These are phyloP conservation scores for Pedicia rivosa DNA, from an alignment of 2,888 invertebrate genomes.

Conservation along the genomic window DNA sequence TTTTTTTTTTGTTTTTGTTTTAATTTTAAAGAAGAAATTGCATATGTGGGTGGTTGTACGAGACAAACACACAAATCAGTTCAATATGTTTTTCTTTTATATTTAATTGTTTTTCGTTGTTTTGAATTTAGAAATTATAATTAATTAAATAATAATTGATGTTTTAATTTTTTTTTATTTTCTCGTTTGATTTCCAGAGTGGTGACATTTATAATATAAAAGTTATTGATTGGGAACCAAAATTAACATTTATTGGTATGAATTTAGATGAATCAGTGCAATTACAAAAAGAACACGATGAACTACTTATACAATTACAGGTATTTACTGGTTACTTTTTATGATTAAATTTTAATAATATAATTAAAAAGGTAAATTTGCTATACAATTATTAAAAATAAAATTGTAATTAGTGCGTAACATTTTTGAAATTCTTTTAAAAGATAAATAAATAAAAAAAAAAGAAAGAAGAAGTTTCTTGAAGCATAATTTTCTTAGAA, in stretches of 20 bases:
- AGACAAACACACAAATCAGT: too few relatives aligned
- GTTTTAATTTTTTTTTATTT: slow-evolving; percentile 20
- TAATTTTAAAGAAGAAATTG: too few relatives aligned
- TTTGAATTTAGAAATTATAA: slow-evolving; percentile 5
- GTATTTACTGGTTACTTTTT: slow-evolving; percentile 31
- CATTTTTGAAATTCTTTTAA: too few relatives aligned
- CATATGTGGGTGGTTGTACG: too few relatives aligned
- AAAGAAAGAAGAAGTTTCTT: background rate
- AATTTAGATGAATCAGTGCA: slow-evolving; percentile 58
- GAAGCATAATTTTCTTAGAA: too few relatives aligned
- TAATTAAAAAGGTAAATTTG: too few relatives aligned
- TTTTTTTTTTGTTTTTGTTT: too few relatives aligned
- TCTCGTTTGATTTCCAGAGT: slow-evolving; percentile 36
- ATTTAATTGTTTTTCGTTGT: too few relatives aligned
- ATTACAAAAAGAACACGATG: slow-evolving; percentile 63
- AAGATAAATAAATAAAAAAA: slow-evolving; percentile 1
- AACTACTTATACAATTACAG: slow-evolving; percentile 67
- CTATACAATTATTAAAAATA: too few relatives aligned
- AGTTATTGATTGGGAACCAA: slow-evolving; percentile 72
- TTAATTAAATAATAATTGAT: slow-evolving; percentile 3
- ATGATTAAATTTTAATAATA: background rate
- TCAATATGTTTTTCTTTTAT: too few relatives aligned
- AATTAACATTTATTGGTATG: slow-evolving; percentile 62
- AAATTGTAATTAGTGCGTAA: too few relatives aligned
- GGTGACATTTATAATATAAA: slow-evolving; percentile 69